Evolutionary conservation across 2,888 invertebrate species (phyloP), one percentile per base, ranked within the genome.

Genomic region (Eupithecia tripunctaria): DNA sequence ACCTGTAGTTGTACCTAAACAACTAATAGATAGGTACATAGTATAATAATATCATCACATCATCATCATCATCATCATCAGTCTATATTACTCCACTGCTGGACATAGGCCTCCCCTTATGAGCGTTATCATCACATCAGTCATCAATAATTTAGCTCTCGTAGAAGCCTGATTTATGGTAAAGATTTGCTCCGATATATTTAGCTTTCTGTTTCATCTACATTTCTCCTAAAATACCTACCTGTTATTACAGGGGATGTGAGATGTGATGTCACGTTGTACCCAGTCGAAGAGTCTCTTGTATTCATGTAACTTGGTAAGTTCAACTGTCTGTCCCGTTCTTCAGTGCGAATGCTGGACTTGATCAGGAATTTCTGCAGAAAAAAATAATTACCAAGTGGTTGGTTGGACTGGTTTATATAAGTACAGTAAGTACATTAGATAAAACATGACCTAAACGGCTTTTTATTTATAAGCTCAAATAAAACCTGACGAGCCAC

Each of bases 291-390:
- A 25, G n/a, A n/a, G 21, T 38, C 32, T 3, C 78, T 63, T 21
- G 72, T 70, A 60, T 72, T 72, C 63, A 71, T 75, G 41, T 81
- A 82, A 68, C 82, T 82, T 29, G 79, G 80, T 18, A 74, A 82
- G 38, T 84, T 83, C 38, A 90, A 76, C 6, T 83, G 81, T 67
- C 82, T 88, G 27, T 84, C 83, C 41, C 82, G 80, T 68, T 87
- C 85, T 15, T 86, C 84, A 71, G 80, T 86, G 68, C 81, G 83
- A 10, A 83, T 75, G 65, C 88, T 89, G 76, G 86, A 88, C 69
- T 84, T 84, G 85, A 91, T 83, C 59, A 92, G 79, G 68, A 88
- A 87, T 73, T 86, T 86, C 89, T 91, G 81, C 25, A 84, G 38
- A 84, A 27, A 60, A 47, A 74, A 71, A 27, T 6, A 32, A 32